Base-by-base conservation (phyloP, 2,113 vertebrate species). In the Solea senegalensis region DNA sequence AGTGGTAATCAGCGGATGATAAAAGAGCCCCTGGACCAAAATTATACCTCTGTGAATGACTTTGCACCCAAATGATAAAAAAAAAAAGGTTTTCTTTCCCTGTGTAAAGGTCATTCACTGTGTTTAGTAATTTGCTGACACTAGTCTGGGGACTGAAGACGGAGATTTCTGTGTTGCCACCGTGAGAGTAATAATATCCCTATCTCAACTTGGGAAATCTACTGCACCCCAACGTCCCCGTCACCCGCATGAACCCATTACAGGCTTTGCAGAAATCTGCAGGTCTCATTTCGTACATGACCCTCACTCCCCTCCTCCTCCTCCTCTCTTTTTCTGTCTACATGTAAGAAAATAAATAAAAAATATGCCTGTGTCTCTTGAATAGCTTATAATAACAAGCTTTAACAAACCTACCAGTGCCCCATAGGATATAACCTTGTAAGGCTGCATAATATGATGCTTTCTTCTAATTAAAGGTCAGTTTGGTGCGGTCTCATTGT, bases 391-490 rank as follows among this genome's bases (percentile, higher is more conserved):
- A 92, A 93, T 93, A 93, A 93, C 86, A 84, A 88, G 90, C 88
- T 91, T 92, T 92, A 92, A 92, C 86, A 90, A 91, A 84, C 78
- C 83, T 75, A 85, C 84, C 82, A 88, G 74, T 76, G 81, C 79
- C 89, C 92, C 90, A 72, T 74, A 93, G 91, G 91, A 92, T 73
- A 49, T 69, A 69, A 79, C 80, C 74, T 73, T 79, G 80, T 74
- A 84, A 67, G 69, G 76, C 86, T 80, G 84, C 82, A 88, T 88
- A 90, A 92, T 93, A 91, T 92, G 83, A 87, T 86, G 83, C 72
- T 89, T 91, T 89, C 90, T 87, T 87, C 90, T 93, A 94, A 94
- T 94, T 92, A 93, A 93, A 94, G 93, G 92, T 92, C 91, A 92
- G 88, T 89, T 88, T 90, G 82, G 89, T 91, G 72, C 72, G 76